Percentiles rank a stretch among this genome's conserved stretches.
phyloP scores from a whole-genome alignment of 2,113 vertebrate genomes.

The Prionailurus bengalensis region DNA sequence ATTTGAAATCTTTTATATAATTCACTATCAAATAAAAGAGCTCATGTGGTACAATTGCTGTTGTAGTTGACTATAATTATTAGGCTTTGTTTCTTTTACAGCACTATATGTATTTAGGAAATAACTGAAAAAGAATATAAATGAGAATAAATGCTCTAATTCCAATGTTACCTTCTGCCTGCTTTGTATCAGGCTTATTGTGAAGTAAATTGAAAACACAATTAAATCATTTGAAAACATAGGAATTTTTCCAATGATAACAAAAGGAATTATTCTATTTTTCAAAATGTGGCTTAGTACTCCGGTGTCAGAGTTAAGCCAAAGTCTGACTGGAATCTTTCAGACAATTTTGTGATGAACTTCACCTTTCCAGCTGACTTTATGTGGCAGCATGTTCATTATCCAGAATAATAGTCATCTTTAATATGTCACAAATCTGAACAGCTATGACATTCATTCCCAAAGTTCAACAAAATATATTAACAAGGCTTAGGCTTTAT shows the following conservation, averaged over 20 bases:
- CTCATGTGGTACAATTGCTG: neutral
- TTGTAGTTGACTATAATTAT: neutral
- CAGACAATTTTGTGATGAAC: constrained; percentile 16
- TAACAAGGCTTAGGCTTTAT: constrained; percentile 19
- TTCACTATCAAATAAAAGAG: neutral
- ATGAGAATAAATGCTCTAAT: neutral
- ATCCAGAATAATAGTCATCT: constrained; percentile 60
- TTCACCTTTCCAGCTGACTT: constrained; percentile 41
- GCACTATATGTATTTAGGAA: neutral
- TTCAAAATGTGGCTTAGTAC: neutral
- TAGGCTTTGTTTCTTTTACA: neutral
- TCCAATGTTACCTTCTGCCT: neutral
- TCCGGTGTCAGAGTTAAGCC: neutral
- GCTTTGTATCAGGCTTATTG: neutral
- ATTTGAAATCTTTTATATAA: neutral
- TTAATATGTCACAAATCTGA: constrained; percentile 65
- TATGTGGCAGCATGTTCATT: neutral
- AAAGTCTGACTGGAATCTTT: neutral
- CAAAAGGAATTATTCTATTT: constrained; percentile 11
- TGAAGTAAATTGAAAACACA: constrained; percentile 36
- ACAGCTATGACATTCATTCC: constrained; percentile 12
- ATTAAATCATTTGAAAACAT: constrained; percentile 40
- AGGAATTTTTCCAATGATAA: neutral
- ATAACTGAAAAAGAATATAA: constrained; percentile 24
- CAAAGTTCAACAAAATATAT: constrained; percentile 52